phyloP scores from a whole-genome alignment of 2,888 invertebrate species.

The Strigamia crassipes region DNA sequence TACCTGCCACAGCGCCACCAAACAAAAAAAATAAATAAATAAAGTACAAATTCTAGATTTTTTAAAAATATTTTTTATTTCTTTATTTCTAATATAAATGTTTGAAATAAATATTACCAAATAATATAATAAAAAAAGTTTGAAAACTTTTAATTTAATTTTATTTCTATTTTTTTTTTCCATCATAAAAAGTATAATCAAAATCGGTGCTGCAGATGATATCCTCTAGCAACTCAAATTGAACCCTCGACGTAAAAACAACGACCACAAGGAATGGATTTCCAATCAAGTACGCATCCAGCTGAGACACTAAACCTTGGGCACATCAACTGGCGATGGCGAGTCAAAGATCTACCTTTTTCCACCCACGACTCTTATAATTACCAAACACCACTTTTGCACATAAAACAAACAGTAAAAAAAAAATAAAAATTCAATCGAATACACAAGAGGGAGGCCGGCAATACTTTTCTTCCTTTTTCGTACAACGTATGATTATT shows the following conservation, averaged over 20 bases:
- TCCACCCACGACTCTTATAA: not conserved
- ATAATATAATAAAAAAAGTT: not conserved
- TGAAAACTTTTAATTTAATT: not conserved
- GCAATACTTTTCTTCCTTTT: not conserved
- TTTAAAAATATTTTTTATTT: too few species aligned
- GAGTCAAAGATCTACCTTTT: not conserved
- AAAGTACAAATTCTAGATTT: too few species aligned
- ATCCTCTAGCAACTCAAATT: not conserved
- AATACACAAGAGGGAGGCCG: not conserved
- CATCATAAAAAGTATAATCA: not conserved
- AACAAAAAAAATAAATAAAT: too few species aligned
- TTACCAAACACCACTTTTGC: not conserved
- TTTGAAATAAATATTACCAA: not conserved
- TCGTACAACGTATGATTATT: constrained; percentile 14
- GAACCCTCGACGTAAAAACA: constrained; percentile 19
- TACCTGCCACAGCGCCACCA: too few species aligned
- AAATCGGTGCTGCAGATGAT: constrained; percentile 27
- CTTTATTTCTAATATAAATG: too few species aligned
- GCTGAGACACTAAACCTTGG: constrained; percentile 23
- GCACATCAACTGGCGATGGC: not conserved
- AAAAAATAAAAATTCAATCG: not conserved
- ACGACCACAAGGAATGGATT: constrained; percentile 37
- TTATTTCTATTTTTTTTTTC: not conserved
- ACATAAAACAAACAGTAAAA: not conserved
- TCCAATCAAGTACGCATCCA: constrained; percentile 19